phyloP scores from a whole-genome alignment of 2,888 invertebrate genomes.

The Cotesia congregata region DNA sequence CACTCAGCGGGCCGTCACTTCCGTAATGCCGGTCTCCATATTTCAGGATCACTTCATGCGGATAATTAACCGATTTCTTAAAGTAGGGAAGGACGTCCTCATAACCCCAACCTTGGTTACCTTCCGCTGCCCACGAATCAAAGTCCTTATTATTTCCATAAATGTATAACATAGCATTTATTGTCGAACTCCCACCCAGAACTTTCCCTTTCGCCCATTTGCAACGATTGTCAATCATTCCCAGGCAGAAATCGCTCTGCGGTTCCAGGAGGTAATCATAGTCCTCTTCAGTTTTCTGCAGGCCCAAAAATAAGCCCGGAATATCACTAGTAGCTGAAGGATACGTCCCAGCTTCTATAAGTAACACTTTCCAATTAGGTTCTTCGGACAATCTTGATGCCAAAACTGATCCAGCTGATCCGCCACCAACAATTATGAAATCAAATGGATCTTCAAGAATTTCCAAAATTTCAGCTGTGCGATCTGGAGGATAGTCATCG shows the following conservation, averaged over 20 bases:
- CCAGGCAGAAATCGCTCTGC: slow-evolving; percentile 80
- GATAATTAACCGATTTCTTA: slow-evolving; percentile 72
- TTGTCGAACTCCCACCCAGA: slow-evolving; percentile 84
- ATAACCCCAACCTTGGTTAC: slow-evolving; percentile 83
- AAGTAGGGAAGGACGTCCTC: slow-evolving; percentile 82
- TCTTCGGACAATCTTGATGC: slow-evolving; percentile 83
- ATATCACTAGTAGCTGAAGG: slow-evolving; percentile 84
- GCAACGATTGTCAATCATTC: slow-evolving; percentile 62
- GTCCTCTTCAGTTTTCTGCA: slow-evolving; percentile 80
- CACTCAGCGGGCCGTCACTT: background rate
- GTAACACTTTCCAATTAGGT: slow-evolving; percentile 77
- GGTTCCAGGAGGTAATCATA: slow-evolving; percentile 88
- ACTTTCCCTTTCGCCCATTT: slow-evolving; percentile 77
- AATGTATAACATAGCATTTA: slow-evolving; percentile 87
- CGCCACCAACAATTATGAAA: slow-evolving; percentile 85
- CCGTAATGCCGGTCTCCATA: slow-evolving; percentile 68
- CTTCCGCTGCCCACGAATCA: slow-evolving; percentile 81
- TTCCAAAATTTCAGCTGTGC: background rate
- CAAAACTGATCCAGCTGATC: slow-evolving; percentile 83
- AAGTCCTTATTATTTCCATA: slow-evolving; percentile 81
- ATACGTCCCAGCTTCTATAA: slow-evolving; percentile 80
- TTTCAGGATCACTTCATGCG: slow-evolving; percentile 74
- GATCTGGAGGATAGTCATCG: background rate
- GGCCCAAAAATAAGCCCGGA: slow-evolving; percentile 80
- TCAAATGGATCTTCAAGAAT: slow-evolving; percentile 75